Conservation (phyloP, 2,797 vertebrate genomes). For the Dendrocincla fuliginosa region DNA sequence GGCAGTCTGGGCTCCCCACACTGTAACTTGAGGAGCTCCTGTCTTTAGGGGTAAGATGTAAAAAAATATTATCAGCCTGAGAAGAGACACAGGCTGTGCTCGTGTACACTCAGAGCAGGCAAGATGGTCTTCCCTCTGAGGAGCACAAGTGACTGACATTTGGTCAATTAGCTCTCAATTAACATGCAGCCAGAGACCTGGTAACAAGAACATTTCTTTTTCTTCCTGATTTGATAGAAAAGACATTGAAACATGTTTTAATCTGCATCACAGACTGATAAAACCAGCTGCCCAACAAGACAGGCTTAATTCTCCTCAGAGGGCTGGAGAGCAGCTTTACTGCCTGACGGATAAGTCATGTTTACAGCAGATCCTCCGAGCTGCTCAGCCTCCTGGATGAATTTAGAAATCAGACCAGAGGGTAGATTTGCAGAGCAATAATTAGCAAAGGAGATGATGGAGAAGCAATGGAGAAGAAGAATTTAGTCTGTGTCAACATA, state of each 20-base stretch:
- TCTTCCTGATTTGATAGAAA: neutral
- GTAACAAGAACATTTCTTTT: neutral
- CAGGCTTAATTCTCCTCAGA: constrained; percentile 10
- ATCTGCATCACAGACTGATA: constrained; percentile 20
- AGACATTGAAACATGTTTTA: neutral
- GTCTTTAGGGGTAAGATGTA: neutral
- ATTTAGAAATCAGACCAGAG: constrained; percentile 38
- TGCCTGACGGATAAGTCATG: neutral
- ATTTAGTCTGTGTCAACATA: constrained; percentile 8
- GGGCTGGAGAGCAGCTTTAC: neutral
- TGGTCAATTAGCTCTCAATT: constrained; percentile 17
- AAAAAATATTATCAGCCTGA: neutral
- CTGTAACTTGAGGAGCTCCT: neutral
- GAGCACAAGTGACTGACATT: neutral
- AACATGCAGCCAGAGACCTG: neutral
- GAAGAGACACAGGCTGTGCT: neutral
- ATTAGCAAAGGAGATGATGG: neutral
- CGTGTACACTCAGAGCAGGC: neutral
- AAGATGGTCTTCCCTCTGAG: neutral
- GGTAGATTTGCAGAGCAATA: constrained; percentile 10
- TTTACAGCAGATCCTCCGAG: constrained; percentile 15
- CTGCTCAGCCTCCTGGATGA: constrained; percentile 32
- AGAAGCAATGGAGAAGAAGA: neutral
- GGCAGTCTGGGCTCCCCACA: rapidly evolving
- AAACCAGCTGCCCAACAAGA: constrained; percentile 36